Base-by-base conservation (phyloP, 2,888 invertebrate species). In the Cremastobaeus sp. region DNA sequence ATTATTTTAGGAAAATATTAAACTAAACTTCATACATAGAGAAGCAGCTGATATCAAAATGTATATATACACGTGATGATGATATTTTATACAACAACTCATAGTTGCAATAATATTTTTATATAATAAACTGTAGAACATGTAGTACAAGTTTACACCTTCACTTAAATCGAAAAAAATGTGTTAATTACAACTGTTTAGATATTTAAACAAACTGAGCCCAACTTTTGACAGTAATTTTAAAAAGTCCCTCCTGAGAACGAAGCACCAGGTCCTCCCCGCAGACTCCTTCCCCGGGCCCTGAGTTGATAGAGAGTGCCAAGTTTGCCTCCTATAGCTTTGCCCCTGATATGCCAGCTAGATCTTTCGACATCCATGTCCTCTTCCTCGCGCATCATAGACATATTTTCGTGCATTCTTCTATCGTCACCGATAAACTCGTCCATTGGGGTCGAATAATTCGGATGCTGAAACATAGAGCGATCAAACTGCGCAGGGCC, bases 261-360 rank as follows among this genome's bases (percentile, higher is more conserved):
- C 2, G 60, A 25, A 5, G 64, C 69, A 8, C 79, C 74, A 3
- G 78, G 78, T n/a, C 82, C 81, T 8, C 82, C n/a, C n/a, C n/a
- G 81, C 17, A 80, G 79, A 3, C 79, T 45, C 70, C 81, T 78
- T 20, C 80, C 79, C n/a, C 79, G 76, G 3, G 78, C 37, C 5
- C 84, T 78, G 14, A 78, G 37, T 59, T 82, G 83, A n/a, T 78
- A 69, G 1, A 79, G 30, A 9, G 74, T 68, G 15, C 74, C 78
- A 0, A 78, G 68, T 15, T 78, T 78, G 3, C 80, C 80, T 54
- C 79, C 81, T 21, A 64, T 28, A 3, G 79, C 15, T 45, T 77
- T 82, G n/a, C 79, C 81, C 17, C 81, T 76, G 17, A 77, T 72
- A 30, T 78, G 73, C 82, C 82, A 85, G 32, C 78, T 82, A 20